Base-by-base conservation (phyloP, 2,797 vertebrate genomes). In the Sitta carolinensis region DNA sequence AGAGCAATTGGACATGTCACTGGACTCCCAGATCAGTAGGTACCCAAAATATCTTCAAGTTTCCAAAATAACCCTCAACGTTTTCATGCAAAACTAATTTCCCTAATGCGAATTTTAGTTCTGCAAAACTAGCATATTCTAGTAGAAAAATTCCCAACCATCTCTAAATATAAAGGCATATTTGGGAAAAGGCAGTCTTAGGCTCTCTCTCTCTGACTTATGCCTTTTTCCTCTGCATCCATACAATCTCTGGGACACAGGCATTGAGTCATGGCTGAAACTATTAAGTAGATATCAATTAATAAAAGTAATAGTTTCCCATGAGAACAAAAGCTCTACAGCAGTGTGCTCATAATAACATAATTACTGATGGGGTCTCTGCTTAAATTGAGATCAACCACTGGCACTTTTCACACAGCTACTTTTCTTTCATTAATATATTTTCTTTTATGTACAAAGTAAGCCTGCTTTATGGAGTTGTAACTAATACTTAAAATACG, bases 361-460 rank as follows among this genome's bases (percentile, higher is more conserved):
- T 93, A 94, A 95, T 95, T 96, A 93, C 42, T 70, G 32, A 47
- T 86, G 64, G 42, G 45, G 64, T 81, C 55, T 90, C 82, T 75
- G 18, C 32, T 93, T 72, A 90, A 79, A 77, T 42, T 82, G 63
- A 84, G 63, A 76, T 76, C 22, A 91, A 67, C 40, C 52, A 42
- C 8, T 72, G 29, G 2, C 2, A 2, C 5, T 51, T 92, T 90
- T 74, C 10, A 6, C 29, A 52, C 16, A 76, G 43, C 32, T 85
- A 26, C 17, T 25, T 47, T 83, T 38, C 26, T 81, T 91, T 75
- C 30, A 73, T 66, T 83, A 55, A 30, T 40, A 43, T 54, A 19
- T 73, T 38, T 66, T 58, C 18, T 10, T 40, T 73, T 59, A 36
- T 1, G 1, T 51, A 29, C 20, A 51, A 66, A 40, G 7, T 57